These are phyloP conservation scores for Dynastes tityus DNA, from an alignment of 2,888 invertebrate genomes.

Conservation along the genomic window DNA sequence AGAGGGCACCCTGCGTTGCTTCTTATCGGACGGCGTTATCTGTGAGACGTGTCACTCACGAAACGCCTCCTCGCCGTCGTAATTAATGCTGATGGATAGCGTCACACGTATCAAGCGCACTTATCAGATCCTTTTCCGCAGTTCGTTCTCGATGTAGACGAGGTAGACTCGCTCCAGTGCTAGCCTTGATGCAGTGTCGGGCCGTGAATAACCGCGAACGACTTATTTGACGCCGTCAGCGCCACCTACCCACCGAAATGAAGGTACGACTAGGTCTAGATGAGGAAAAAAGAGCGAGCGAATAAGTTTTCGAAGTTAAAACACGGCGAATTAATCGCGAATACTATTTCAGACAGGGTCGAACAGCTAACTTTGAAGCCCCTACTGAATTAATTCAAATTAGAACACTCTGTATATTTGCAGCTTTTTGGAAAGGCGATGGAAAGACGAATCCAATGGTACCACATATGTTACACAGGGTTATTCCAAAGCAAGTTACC, in stretches of 20 bases:
- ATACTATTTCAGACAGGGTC: too few relatives aligned
- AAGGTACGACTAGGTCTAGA: neutral
- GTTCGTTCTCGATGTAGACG: constrained; percentile 6
- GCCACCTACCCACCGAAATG: neutral
- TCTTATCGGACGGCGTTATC: constrained; percentile 44
- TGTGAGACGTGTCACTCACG: constrained; percentile 41
- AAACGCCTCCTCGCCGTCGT: constrained; percentile 49
- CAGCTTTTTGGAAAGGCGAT: too few relatives aligned
- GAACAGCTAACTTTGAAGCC: too few relatives aligned
- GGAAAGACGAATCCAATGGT: too few relatives aligned
- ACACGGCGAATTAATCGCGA: neutral
- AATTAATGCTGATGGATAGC: constrained; percentile 57
- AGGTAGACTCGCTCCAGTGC: neutral
- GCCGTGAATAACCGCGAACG: constrained; percentile 22
- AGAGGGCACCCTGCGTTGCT: neutral
- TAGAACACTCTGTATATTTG: too few relatives aligned
- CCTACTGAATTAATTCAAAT: too few relatives aligned
- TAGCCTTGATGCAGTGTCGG: neutral
- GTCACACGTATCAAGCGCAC: constrained; percentile 54
- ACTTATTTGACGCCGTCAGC: constrained; percentile 23
- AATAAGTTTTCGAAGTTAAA: neutral
- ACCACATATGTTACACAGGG: too few relatives aligned
- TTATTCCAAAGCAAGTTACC: too few relatives aligned
- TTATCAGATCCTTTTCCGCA: constrained; percentile 25
- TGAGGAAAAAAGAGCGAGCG: neutral